Evolutionary conservation across 2,797 vertebrate genomes (phyloP), one percentile per base, ranked within the genome.

Genomic region (Rhynchonycteris naso): DNA sequence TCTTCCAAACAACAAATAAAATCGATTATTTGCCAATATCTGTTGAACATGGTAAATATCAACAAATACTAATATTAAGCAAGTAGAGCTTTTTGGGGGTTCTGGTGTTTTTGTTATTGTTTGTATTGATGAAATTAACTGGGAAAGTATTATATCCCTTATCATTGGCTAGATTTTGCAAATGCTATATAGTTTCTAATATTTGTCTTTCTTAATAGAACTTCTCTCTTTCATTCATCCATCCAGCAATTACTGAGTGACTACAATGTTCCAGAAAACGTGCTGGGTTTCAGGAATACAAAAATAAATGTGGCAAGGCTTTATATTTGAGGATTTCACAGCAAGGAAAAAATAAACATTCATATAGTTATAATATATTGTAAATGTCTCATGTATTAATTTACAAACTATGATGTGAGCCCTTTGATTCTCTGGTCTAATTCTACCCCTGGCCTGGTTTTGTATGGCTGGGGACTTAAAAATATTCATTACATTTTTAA

Each of bases 1-100:
- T 93, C 52, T 92, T 50, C 19, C 6, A 88, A 76, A 90, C n/a
- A 87, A 74, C 21, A 90, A 90, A 50, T 69, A 80, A 90, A 61
- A 93, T 59, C 2, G 12, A 80, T 80, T 87, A 89, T 50, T 81
- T 56, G 4, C 24, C 33, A 84, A 33, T 74, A 85, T 76, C 50
- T 72, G 22, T 14, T 84, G 90, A 72, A 68, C 26, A 90, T 30
- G 82, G 33, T 59, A 50, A 85, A 59, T 78, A 38, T 90, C 59
- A 84, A 47, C 33, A 94, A 52, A 50, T 47, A 84, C 14, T 52
- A 87, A 24, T n/a, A 43, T 89, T 80, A 86, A 90, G 7, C 52
- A 38, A 78, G 2, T 10, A 80, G 18, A 18, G 3, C 18, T 21
- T n/a, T 61, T 50, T 6, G 47, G 59, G 28, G 21, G 14, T 72